Conservation (phyloP, 2,113 vertebrate genomes). For the Bombycilla garrulus region DNA sequence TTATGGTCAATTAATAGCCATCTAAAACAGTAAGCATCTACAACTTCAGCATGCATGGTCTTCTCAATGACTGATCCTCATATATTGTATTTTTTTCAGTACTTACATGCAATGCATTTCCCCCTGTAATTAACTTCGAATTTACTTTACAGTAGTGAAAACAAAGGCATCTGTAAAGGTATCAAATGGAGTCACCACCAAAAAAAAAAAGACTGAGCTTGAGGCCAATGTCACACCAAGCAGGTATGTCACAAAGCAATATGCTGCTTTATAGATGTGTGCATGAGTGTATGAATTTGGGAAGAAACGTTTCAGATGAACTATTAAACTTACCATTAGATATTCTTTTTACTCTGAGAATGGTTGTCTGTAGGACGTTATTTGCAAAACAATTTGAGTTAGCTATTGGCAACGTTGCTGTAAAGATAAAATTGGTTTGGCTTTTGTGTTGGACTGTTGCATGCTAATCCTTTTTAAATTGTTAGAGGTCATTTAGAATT, state of each 20-base stretch:
- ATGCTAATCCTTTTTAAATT: neutral
- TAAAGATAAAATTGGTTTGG: neutral
- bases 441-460: neutral
- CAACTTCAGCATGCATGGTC: neutral
- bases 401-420: neutral
- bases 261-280: neutral
- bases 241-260: slow-evolving; percentile 57
- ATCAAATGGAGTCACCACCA: slow-evolving; percentile 65
- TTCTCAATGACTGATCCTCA: neutral
- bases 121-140: slow-evolving; percentile 5
- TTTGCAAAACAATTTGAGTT: neutral
- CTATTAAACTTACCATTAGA: neutral
- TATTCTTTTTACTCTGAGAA: neutral
- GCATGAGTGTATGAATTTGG: neutral
- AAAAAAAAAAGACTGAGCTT: slow-evolving; percentile 68
- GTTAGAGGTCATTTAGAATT: neutral
- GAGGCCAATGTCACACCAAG: slow-evolving; percentile 41
- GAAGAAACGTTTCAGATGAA: neutral
- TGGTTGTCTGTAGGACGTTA: neutral
- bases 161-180: slow-evolving; percentile 64
- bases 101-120: neutral
- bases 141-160: slow-evolving; percentile 70
- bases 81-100: neutral
- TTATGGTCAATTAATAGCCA: neutral
- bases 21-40: neutral